Percentiles rank a stretch among this genome's conserved stretches.
Conservation (phyloP, 2,797 vertebrate genomes). For the Mus minutoides region DNA sequence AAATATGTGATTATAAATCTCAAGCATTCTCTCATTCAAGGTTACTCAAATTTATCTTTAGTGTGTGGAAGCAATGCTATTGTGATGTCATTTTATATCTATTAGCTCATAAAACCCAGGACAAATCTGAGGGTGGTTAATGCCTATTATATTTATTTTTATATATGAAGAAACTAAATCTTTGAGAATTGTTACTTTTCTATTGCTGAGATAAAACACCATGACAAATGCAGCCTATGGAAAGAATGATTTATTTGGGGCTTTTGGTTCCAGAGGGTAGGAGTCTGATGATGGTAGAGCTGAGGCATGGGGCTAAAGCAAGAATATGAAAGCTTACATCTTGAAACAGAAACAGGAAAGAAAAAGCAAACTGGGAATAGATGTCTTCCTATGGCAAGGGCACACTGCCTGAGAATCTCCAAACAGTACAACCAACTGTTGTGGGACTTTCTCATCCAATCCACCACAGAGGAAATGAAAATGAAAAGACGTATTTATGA, state of each 20-base stretch:
- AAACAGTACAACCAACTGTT: not conserved
- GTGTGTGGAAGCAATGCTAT: not conserved
- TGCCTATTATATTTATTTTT: slow-evolving; percentile 26
- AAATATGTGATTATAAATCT: slow-evolving; percentile 50
- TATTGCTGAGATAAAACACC: no score
- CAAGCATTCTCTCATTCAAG: not conserved
- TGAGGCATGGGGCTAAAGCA: not conserved
- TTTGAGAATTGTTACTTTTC: not conserved
- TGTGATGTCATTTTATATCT: not conserved
- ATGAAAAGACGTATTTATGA: not conserved
- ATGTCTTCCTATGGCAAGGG: not conserved
- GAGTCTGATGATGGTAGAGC: no score
- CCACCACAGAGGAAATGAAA: not conserved
- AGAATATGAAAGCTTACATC: no score
- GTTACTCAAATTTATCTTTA: slow-evolving; percentile 17
- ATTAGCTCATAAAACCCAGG: not conserved
- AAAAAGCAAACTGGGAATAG: not conserved
- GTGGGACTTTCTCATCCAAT: not conserved
- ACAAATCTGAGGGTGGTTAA: not conserved
- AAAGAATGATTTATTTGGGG: not conserved
- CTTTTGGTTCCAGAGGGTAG: not conserved
- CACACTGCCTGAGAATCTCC: not conserved
- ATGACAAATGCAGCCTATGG: not conserved
- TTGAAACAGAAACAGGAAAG: no score
- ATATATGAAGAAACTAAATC: slow-evolving; percentile 14